Base-by-base conservation (phyloP, 2,888 invertebrate genomes). In the Heliconius sara region DNA sequence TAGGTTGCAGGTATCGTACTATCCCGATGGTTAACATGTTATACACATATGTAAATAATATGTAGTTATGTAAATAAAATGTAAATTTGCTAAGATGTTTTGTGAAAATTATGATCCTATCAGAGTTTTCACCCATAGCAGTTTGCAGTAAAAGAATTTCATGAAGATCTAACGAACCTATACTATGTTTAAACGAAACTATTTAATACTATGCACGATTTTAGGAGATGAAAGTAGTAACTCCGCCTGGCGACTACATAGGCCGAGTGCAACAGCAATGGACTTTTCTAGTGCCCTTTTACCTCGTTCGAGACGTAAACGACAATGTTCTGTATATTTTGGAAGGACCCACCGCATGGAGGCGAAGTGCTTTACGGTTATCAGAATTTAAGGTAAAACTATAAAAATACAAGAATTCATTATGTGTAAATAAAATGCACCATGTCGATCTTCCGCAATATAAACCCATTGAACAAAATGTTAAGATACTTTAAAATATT, bases 211-310 rank as follows among this genome's bases (percentile, higher is more conserved):
- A 30, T 70, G 68, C 52, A 39, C 52, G 60, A 52, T 83, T 84
- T 7, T 82, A 93, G 96, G 96, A 95, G 86, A 93, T 98, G 89
- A 96, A 97, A 90, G 97, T 98, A n/a, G 96, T 96, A 92, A 95
- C 96, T 65, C 97, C 97, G 0, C 97, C 97, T 0, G 97, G 97
- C 0, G 96, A 97, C 88, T 95, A 96, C 82, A 91, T 97, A 22
- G 98, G 98, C 0, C 95, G 96, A 9, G 95, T 98, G 63, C 96
- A 96, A 81, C 97, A 98, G 88, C 96, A 96, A 79, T 97, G 97
- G 86, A 96, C 96, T 3, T 91, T 97, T 83, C 92, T 97, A 76
- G 95, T 96, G 22, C 97, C 97, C 0, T 96, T 96, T 86, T 98
- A 97, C 91, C 94, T 96, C 22, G 96, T 98, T 71, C 95, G 96